Evolutionary conservation across 2,888 invertebrate genomes (phyloP).

Genomic region (Phengaris arion): DNA sequence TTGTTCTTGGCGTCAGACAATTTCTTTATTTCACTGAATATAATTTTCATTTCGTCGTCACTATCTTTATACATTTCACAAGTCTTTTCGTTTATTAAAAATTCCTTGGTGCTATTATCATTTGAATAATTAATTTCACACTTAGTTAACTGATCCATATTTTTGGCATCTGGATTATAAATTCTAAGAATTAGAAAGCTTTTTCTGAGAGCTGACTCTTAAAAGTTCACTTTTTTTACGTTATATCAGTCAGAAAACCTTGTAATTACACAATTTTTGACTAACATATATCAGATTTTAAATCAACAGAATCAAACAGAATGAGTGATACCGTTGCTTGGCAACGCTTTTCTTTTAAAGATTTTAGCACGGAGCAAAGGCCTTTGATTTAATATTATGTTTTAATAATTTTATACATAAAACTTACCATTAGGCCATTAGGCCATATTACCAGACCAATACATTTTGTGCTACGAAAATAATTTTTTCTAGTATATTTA

Average conservation of each 20-base stretch:
- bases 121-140: slow-evolving; percentile 52
- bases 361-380: background rate
- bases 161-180: background rate
- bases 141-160: slow-evolving; percentile 33
- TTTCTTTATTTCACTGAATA: slow-evolving; percentile 84
- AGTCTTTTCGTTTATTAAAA: slow-evolving; percentile 64
- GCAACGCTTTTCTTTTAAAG: slow-evolving; percentile 2
- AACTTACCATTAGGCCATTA: too few species aligned
- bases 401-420: too few species aligned
- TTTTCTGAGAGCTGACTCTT: background rate
- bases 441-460: too few species aligned
- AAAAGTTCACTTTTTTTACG: background rate
- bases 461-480: too few species aligned
- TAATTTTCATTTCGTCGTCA: slow-evolving; percentile 83
- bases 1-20: slow-evolving; percentile 58
- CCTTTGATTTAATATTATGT: too few species aligned
- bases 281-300: background rate
- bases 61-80: slow-evolving; percentile 68
- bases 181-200: background rate
- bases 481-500: too few species aligned
- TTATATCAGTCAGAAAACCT: background rate
- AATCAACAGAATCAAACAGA: slow-evolving; percentile 17
- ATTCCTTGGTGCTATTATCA: slow-evolving; percentile 70
- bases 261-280: background rate
- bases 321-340: slow-evolving; percentile 24